Conservation (phyloP, 2,797 vertebrate species). For the Tokudaia tokunoshimensis region DNA sequence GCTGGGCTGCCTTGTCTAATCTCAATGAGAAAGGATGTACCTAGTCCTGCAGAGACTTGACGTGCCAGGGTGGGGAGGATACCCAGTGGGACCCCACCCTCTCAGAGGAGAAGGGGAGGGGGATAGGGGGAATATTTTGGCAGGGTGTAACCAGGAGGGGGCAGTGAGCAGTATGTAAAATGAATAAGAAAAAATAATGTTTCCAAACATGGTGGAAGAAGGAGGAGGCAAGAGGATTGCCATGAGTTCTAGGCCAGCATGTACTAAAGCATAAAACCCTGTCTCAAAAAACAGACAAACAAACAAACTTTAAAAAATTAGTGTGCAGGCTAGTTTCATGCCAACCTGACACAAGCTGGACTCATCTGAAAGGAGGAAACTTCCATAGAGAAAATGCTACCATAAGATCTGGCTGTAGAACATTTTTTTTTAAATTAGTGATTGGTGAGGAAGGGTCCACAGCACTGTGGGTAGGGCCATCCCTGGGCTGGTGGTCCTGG, state of each 20-base stretch:
- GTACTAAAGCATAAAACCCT: not conserved
- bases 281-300: not conserved
- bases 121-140: not conserved
- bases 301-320: not conserved
- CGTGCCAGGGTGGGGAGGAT: not conserved
- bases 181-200: not conserved
- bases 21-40: not conserved
- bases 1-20: not conserved
- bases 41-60: not conserved
- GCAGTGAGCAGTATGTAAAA: not conserved
- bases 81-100: not conserved
- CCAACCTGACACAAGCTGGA: not conserved
- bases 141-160: not conserved
- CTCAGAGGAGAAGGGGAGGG: not conserved
- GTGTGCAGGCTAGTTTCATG: not conserved
- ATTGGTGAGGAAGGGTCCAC: not conserved
- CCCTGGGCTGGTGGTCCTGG: too few species aligned
- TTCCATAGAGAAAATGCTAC: not conserved
- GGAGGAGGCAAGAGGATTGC: not conserved
- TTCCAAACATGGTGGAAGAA: not conserved
- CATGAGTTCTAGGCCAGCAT: not conserved
- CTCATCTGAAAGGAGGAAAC: not conserved
- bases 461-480: too few species aligned
- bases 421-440: not conserved
- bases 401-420: not conserved